Evolutionary conservation across 2,797 vertebrate species (phyloP).

Genomic region (Rhinella marina): DNA sequence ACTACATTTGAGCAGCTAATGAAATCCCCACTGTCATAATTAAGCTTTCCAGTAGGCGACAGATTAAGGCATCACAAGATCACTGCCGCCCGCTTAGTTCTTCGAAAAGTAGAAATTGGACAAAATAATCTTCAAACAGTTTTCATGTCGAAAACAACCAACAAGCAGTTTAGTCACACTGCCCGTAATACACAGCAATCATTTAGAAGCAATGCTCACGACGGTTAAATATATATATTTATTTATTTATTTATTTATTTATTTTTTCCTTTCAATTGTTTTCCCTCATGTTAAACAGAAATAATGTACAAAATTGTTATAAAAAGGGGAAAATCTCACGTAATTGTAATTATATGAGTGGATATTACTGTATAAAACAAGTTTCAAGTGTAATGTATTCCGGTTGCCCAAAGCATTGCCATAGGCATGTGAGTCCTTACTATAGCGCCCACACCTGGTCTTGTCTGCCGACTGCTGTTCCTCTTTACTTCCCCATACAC

Average conservation of each 20-base stretch:
- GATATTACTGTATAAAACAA: background rate
- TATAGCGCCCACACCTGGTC: no score
- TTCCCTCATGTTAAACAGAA: background rate
- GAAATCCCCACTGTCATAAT: constrained; percentile 50
- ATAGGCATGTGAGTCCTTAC: no score
- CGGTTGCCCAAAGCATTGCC: no score
- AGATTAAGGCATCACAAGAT: constrained; percentile 41
- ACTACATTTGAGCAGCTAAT: constrained; percentile 38
- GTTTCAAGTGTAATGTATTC: background rate
- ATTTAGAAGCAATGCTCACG: background rate
- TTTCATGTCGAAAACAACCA: background rate
- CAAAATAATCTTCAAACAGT: constrained; percentile 26
- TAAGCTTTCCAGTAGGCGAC: constrained; percentile 46
- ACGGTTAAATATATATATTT: background rate
- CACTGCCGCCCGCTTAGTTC: background rate
- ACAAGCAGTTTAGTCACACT: background rate
- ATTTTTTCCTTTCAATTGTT: background rate
- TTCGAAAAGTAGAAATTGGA: constrained; percentile 6
- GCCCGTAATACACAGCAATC: background rate
- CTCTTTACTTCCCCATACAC: no score
- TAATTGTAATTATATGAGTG: background rate
- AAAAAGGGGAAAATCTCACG: background rate
- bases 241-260: background rate
- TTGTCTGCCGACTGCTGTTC: no score
- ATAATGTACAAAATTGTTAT: no score